Conservation (phyloP, 2,888 invertebrate species). For the Chirona hameri region DNA sequence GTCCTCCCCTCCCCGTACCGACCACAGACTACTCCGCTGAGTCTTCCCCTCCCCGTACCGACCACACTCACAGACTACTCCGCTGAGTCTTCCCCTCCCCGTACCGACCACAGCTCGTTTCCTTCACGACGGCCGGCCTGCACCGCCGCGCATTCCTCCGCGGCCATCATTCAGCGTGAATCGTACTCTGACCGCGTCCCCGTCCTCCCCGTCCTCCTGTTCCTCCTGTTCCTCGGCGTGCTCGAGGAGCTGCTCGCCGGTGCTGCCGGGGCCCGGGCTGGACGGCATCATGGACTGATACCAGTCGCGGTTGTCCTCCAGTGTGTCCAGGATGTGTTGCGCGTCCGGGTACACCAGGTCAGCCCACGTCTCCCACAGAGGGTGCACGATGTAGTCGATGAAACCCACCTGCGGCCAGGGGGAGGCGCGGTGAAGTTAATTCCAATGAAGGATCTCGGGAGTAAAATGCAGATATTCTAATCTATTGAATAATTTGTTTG, state of each 20-base stretch:
- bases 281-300: slow-evolving; percentile 91
- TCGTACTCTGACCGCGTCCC: not conserved
- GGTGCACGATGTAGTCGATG: slow-evolving; percentile 99
- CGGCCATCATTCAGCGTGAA: not conserved
- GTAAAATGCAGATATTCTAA: too few species aligned
- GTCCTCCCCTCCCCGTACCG: too few species aligned
- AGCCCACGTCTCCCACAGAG: slow-evolving; percentile 99
- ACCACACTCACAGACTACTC: too few species aligned
- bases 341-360: slow-evolving; percentile 98
- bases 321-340: slow-evolving; percentile 92
- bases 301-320: slow-evolving; percentile 98
- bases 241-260: slow-evolving; percentile 39
- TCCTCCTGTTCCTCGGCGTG: slow-evolving; percentile 38
- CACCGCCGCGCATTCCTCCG: too few species aligned
- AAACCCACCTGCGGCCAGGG: slow-evolving; percentile 72
- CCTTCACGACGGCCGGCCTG: too few species aligned
- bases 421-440: not conserved
- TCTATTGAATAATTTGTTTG: too few species aligned
- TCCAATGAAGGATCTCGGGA: too few species aligned
- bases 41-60: too few species aligned
- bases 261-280: slow-evolving; percentile 58
- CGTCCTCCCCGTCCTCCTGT: not conserved
- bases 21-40: too few species aligned
- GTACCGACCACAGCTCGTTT: too few species aligned
- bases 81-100: too few species aligned